Evolutionary conservation across 2,888 invertebrate species (phyloP), one percentile per base, ranked within the genome.

Genomic region (Hesperia comma): DNA sequence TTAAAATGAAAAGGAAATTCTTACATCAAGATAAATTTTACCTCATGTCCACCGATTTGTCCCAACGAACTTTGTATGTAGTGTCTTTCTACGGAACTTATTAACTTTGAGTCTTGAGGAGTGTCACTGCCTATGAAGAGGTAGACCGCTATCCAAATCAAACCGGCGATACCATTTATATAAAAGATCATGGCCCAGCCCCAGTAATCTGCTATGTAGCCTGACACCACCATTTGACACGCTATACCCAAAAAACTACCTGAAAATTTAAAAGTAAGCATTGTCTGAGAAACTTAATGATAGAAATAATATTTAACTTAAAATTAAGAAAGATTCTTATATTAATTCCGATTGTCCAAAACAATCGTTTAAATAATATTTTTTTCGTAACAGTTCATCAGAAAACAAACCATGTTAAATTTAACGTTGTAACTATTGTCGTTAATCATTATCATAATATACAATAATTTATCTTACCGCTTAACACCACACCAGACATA

Each of bases 131-230:
- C 96, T 17, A 95, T 85, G 62, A 95, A 81, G 6, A 93, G 80
- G 82, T 95, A 95, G 0, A 86, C 49, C 0, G 92, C 78, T 0
- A 93, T 81, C 95, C 95, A 95, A 0, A 93, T 0, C 0, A 94
- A 83, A 0, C 94, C 93, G 0, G 93, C 74, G 0, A 80, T 78
- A 0, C 95, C 95, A 41, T 94, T 93, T 0, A 91, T 79, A 75
- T 96, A 96, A 79, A 96, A 96, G 19, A 95, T 94, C 54, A 94
- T 93, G 0, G 95, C 94, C 96, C 96, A 96, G 21, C 95, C 95
- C 77, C 91, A 88, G 12, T 55, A 79, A 33, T 83, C 80, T 0
- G 87, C 84, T 56, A 88, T 78, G 70, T 82, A 88, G 0, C 89
- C 89, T 1, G 94, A 93, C 17, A 89, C 76, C 15, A 94, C 86